Evolutionary conservation across 2,113 vertebrate genomes (phyloP).

Genomic region (Lanius collurio): DNA sequence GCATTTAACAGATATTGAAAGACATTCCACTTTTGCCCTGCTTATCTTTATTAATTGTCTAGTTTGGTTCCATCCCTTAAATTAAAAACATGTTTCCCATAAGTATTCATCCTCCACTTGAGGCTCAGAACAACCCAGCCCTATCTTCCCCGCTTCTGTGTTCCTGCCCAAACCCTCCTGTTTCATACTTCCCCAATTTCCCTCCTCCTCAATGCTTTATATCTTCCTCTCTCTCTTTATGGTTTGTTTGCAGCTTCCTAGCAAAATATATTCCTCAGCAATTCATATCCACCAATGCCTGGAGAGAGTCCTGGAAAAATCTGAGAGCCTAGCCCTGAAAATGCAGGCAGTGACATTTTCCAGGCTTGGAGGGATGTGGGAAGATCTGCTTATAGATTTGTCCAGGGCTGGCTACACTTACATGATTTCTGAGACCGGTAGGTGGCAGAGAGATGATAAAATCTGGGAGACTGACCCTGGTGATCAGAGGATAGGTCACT

Average conservation of each 20-base stretch:
- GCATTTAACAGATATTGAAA: conserved; percentile 27
- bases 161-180: background rate
- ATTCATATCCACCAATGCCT: background rate
- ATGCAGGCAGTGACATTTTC: background rate
- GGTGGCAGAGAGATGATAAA: conserved; percentile 30
- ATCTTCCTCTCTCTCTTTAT: background rate
- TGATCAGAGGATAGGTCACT: background rate
- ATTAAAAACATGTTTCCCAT: background rate
- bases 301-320: background rate
- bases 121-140: background rate
- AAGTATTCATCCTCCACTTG: background rate
- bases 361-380: background rate
- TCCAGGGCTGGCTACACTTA: background rate
- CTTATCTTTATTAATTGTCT: conserved; percentile 53
- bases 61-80: conserved; percentile 8
- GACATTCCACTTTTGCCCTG: background rate
- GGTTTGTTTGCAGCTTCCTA: background rate
- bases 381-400: background rate
- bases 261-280: background rate
- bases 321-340: background rate
- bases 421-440: background rate
- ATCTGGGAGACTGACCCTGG: background rate
- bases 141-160: background rate
- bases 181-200: background rate
- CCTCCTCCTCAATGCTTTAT: background rate